Base-by-base conservation (phyloP, 2,797 vertebrate species). In the Heterohyrax brucei region DNA sequence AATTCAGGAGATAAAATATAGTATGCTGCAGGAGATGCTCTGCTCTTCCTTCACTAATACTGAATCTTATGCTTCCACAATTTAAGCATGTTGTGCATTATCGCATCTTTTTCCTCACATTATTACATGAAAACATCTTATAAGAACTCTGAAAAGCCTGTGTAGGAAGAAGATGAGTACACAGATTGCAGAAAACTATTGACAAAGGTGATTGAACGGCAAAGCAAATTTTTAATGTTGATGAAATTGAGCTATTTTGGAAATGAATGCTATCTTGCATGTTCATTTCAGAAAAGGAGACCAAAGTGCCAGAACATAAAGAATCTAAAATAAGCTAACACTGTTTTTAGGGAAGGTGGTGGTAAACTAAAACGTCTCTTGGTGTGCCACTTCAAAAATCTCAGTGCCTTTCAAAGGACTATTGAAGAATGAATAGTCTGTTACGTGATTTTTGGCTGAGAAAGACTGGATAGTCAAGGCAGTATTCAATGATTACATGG, bases 201-300 rank as follows among this genome's bases (percentile, higher is more conserved):
- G 89, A 87, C 56, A 75, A 72, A 91, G 64, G 66, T 88, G 91
- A 95, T 30, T 50, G 87, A 89, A 84, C 68, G 19, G 59, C 66
- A 81, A 16, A 53, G 73, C 62, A 82, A 44, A 72, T 33, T 88
- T 96, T 95, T 79, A 94, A 93, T 61, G 81, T 56, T 82, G 95
- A 86, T 76, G 78, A 82, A 94, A 90, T 64, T 79, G 85, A 56
- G 56, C 64, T 73, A 10, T 94, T 92, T 95, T 84, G 84, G 81
- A 94, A 91, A 87, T 5, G 22, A 89, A 96, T 73, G 72, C 48
- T 33, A 91, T 76, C 72, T 83, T 24, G 4, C 46, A 30, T 0
- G 1, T 75, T 95, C 82, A n/a, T 89, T 92, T 91, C 59, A 76
- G 89, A 70, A 87, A 95, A 77, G 92, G 50, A 96, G 50, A 79